Conservation (phyloP, 2,113 vertebrate species). For the Ceratotherium simum region DNA sequence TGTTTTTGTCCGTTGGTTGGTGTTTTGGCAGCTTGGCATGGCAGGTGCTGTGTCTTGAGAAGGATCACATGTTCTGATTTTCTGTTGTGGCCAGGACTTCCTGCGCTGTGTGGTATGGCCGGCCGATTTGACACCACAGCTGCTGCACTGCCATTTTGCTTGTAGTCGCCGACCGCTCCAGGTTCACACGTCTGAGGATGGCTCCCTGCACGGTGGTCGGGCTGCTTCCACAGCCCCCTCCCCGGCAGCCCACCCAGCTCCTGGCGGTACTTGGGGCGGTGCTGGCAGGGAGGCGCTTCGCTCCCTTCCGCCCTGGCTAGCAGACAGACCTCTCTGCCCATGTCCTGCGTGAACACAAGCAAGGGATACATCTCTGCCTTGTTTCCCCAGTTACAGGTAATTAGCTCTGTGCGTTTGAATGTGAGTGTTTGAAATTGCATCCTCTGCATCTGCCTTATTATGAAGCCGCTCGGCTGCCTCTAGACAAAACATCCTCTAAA, state of each 20-base stretch:
- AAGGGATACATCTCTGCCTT: neutral
- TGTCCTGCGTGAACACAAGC: neutral
- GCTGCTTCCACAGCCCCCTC: neutral
- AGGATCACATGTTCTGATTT: neutral
- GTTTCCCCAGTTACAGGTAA: conserved; percentile 35
- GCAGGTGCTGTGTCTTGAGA: neutral
- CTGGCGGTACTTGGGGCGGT: neutral
- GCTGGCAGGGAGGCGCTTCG: neutral
- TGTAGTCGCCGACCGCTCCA: neutral
- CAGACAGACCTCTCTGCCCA: neutral
- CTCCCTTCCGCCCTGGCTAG: neutral
- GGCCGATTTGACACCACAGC: neutral
- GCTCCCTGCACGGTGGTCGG: neutral
- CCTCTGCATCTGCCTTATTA: neutral
- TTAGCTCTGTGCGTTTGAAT: conserved; percentile 33
- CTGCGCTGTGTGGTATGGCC: accelerated
- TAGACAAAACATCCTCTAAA: conserved; percentile 9
- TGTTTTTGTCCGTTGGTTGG: neutral
- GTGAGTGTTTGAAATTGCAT: neutral
- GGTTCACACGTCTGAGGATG: conserved; percentile 40
- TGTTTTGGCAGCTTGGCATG: neutral
- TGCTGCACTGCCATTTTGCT: conserved; percentile 47
- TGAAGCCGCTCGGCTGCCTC: neutral
- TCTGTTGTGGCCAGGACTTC: neutral
- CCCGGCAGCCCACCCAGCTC: neutral